Conservation (phyloP, 2,888 invertebrate species). For the Ctenicera cuprea region DNA sequence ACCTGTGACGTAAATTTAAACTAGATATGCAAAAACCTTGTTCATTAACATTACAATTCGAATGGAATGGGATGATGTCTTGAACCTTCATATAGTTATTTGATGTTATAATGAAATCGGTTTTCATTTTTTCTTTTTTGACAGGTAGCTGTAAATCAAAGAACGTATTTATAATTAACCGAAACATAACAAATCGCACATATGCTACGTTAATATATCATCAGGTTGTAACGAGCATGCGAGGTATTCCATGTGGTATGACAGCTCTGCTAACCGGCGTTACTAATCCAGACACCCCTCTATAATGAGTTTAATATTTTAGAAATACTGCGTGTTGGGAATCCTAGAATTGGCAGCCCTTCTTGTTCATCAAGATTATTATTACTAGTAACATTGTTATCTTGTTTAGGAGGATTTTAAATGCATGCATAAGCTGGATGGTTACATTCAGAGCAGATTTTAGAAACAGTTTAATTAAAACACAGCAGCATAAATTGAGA, state of each 20-base stretch:
- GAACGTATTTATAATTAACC: conserved; percentile 60
- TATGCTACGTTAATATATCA: conserved; percentile 62
- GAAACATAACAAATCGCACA: conserved; percentile 63
- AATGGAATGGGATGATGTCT: no score
- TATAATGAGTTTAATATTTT: conserved; percentile 57
- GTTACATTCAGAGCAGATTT: not conserved
- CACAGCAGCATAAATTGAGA: no score
- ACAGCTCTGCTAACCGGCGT: conserved; percentile 54
- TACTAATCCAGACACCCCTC: conserved; percentile 55
- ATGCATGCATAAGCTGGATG: not conserved
- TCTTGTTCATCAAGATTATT: conserved; percentile 29
- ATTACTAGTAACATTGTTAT: not conserved
- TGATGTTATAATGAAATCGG: not conserved
- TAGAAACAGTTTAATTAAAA: no score
- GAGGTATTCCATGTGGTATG: conserved; percentile 55
- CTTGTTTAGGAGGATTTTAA: not conserved
- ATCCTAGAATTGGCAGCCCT: conserved; percentile 19
- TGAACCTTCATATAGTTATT: no score
- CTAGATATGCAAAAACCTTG: no score
- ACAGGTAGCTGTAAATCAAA: conserved; percentile 49
- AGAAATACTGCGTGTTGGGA: conserved; percentile 43
- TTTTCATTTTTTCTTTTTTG: not conserved
- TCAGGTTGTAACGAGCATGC: conserved; percentile 54
- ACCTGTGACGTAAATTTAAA: no score
- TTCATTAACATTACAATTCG: no score